phyloP scores from a whole-genome alignment of 2,113 vertebrate species.

The Hirundichthys speculiger region DNA sequence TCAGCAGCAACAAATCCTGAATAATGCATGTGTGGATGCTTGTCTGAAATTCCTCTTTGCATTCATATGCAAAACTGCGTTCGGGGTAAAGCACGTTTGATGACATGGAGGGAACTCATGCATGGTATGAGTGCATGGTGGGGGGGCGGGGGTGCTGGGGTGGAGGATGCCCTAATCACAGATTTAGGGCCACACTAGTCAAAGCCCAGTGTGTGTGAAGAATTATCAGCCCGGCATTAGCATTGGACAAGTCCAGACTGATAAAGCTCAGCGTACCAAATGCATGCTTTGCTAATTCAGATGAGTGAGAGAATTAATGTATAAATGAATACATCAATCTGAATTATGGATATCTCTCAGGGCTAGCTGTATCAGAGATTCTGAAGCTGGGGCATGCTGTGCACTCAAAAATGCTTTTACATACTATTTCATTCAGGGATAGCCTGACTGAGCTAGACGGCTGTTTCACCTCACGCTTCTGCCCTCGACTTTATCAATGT shows the following conservation, averaged over 20 bases:
- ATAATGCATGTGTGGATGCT: slow-evolving; percentile 6
- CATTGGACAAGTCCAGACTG: slow-evolving; percentile 18
- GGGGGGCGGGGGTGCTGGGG: slow-evolving; percentile 16
- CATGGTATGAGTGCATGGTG: slow-evolving; percentile 13
- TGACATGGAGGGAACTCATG: slow-evolving; percentile 59
- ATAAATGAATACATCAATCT: slow-evolving; percentile 21
- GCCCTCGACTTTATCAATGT: slow-evolving; percentile 2
- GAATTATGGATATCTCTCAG: slow-evolving; percentile 29
- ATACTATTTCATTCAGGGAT: slow-evolving; percentile 56
- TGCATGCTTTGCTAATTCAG: slow-evolving; percentile 44
- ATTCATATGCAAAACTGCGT: slow-evolving; percentile 19
- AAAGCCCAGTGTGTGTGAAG: slow-evolving; percentile 11
- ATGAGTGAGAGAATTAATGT: slow-evolving; percentile 11
- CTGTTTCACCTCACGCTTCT: slow-evolving; percentile 8
- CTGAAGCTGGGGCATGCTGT: slow-evolving; percentile 30
- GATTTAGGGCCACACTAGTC: slow-evolving; percentile 3
- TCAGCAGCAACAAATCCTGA: slow-evolving; percentile 10
- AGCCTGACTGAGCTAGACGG: slow-evolving; percentile 32
- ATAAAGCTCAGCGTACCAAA: slow-evolving; percentile 7
- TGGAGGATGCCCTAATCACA: slow-evolving; percentile 50
- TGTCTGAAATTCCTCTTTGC: not conserved
- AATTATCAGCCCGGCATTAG: slow-evolving; percentile 26
- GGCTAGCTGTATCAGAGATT: slow-evolving; percentile 19
- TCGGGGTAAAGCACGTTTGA: slow-evolving; percentile 8
- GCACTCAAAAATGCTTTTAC: slow-evolving; percentile 36